Evolutionary conservation across 2,797 vertebrate species (phyloP).

Genomic region (Poecile montanus): DNA sequence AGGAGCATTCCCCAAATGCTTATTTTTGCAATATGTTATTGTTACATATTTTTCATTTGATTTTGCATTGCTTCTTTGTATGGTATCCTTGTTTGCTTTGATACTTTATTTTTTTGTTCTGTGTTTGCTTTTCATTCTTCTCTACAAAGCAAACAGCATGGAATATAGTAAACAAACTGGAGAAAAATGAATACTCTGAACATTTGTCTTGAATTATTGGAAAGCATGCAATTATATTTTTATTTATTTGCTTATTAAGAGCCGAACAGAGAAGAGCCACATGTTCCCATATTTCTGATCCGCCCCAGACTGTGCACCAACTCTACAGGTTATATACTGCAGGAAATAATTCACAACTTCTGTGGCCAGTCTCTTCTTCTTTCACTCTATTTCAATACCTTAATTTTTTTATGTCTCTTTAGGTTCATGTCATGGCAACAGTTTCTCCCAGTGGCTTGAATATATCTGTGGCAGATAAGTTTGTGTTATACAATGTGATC

Average conservation of each 20-base stretch:
- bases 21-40: background rate
- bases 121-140: conserved; percentile 27
- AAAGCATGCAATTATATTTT: background rate
- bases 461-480: background rate
- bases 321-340: background rate
- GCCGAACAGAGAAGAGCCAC: background rate
- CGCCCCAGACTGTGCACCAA: background rate
- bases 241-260: conserved; percentile 9
- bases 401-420: background rate
- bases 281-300: background rate
- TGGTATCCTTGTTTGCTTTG: background rate
- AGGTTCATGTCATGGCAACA: background rate
- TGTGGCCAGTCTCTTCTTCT: background rate
- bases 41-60: background rate
- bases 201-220: conserved; percentile 28
- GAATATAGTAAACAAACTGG: background rate
- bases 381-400: background rate
- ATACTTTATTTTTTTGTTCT: background rate
- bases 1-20: background rate
- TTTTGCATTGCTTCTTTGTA: background rate
- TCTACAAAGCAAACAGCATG: background rate
- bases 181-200: background rate
- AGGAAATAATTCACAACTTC: background rate
- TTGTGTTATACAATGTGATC: background rate
- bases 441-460: background rate